Base-by-base conservation (phyloP, 2,113 vertebrate species). In the Alaudala cheleensis region DNA sequence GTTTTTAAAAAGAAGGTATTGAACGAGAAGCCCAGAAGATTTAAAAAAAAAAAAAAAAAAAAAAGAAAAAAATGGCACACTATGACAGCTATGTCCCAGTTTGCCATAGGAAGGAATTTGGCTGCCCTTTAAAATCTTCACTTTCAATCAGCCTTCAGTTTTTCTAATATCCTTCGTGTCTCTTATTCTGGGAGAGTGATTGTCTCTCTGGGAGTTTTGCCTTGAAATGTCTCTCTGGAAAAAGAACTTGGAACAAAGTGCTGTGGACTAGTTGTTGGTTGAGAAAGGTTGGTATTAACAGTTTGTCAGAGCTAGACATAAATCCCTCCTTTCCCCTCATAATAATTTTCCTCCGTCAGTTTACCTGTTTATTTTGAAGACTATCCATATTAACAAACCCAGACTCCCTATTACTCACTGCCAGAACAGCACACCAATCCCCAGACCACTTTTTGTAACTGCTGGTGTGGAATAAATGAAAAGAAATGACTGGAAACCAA, bases 381-480 rank as follows among this genome's bases (percentile, higher is more conserved):
- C 64, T 78, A 34, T 77, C 71, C 64, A 24, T 78, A 88, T 95
- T 92, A 93, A 91, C 60, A 86, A 84, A 62, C 56, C 17, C 51
- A 16, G 24, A 5, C 60, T 86, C 80, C 29, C 50, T 86, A 25
- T 92, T 88, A 50, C 86, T 92, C 82, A 23, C 80, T 95, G 95
- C 86, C 88, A 88, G 77, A 84, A 66, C 0, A 10, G 56, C 80
- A 47, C 64, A 81, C 31, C 80, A 81, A 37, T 91, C 82, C 85
- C 82, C 81, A 88, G 58, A 83, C 66, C 28, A 40, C 71, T 91
- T 92, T 90, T 90, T 80, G 81, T 74, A 90, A 86, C 92, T 76
- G 80, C 82, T 96, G 88, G 86, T 71, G 88, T 92, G 94, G 95
- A 95, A 93, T 95, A 92, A 96, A 95, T 94, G 89, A 92, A 91